Base-by-base conservation (phyloP, 2,797 vertebrate species). In the Tinamus major region DNA sequence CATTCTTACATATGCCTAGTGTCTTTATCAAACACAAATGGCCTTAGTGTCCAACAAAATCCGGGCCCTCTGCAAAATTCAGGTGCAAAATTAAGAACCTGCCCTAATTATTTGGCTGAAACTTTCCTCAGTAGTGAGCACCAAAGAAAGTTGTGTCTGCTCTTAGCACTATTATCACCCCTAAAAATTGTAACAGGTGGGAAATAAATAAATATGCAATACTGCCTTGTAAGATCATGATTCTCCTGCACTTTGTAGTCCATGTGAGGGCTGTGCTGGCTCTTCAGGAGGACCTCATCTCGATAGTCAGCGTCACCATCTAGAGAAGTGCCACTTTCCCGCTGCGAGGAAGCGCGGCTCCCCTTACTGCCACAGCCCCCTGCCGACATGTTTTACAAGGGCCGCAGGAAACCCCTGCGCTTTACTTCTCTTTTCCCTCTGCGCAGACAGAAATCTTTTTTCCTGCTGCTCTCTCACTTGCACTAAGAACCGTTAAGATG, bases 401-500 rank as follows among this genome's bases (percentile, higher is more conserved):
- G 89, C 76, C 95, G 91, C 90, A 95, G 90, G 93, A 96, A 97
- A 97, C 95, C 93, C 92, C 95, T 97, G 92, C 96, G 95, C 51
- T 79, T 95, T 87, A 81, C 95, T 95, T 96, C 90, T 93, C 83
- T 85, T 95, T 65, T 76, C 90, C 79, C 92, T 53, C 87, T 29
- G 33, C 59, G 85, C 79, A 93, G 89, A 79, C 72, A 96, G 89
- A 96, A 91, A 79, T 81, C 88, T 90, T 92, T 93, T 95, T 95
- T 90, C 91, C 87, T 95, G 68, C 56, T 95, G 91, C 39, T 89
- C 97, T 91, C 87, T 93, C 68, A 56, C 61, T 91, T 82, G 55
- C 76, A 79, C 63, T 65, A 83, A 92, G 64, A 92, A 63, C 26
- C 44, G 79, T 96, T 93, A 87, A 93, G 51, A 76, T 80, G 77